phyloP scores from a whole-genome alignment of 2,797 vertebrate species.

The Natrix natrix region DNA sequence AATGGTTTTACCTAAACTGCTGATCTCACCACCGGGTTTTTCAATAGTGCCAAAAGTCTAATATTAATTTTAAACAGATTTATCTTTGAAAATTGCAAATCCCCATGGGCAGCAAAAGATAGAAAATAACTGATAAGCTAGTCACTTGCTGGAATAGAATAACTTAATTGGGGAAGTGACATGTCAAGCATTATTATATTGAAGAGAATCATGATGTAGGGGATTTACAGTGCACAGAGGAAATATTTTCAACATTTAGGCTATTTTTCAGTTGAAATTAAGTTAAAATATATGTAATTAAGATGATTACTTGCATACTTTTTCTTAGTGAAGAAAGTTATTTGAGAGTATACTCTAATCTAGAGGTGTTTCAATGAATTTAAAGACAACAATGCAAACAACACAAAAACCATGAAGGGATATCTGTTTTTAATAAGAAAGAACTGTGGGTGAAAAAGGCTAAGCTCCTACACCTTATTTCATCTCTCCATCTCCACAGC shows the following conservation, averaged over 20 bases:
- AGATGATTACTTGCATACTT: background rate
- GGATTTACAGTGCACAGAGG: background rate
- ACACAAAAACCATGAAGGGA: background rate
- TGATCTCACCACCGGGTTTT: background rate
- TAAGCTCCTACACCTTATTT: background rate
- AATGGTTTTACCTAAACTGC: background rate
- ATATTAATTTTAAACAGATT: background rate
- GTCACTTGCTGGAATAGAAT: background rate
- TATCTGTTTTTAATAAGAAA: background rate
- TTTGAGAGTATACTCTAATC: background rate
- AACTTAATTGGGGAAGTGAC: background rate
- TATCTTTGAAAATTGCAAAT: background rate
- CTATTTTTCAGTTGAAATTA: background rate
- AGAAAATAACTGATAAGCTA: background rate
- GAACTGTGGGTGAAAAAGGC: background rate
- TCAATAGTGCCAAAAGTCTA: background rate
- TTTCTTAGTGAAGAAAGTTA: background rate
- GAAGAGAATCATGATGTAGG: background rate
- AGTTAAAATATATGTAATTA: background rate
- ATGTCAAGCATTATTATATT: background rate
- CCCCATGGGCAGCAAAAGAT: background rate
- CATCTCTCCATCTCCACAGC: background rate
- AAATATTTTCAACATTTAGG: background rate
- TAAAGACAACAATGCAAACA: background rate
- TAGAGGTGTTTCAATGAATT: background rate